These are phyloP conservation scores for Microcaecilia unicolor DNA, from an alignment of 2,797 vertebrate species.

Conservation along the genomic window DNA sequence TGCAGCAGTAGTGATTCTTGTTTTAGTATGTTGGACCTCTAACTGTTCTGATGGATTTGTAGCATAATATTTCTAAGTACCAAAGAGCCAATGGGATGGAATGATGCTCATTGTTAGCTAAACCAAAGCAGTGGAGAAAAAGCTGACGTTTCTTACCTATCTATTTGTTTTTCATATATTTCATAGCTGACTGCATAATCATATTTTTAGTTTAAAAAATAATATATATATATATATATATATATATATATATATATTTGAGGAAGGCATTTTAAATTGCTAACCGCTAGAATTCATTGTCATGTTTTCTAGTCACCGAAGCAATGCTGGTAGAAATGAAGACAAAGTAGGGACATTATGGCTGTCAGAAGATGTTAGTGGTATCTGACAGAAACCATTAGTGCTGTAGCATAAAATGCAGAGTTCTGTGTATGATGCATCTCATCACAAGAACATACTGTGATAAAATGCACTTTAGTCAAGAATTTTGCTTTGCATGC, in stretches of 20 bases:
- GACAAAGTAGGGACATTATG: constrained; percentile 19
- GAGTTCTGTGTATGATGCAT: constrained; percentile 8
- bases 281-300: constrained; percentile 11
- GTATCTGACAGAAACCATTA: constrained; percentile 14
- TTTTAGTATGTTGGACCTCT: too few relatives aligned
- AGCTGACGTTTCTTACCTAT: background rate
- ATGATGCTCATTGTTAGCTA: too few relatives aligned
- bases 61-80: too few relatives aligned
- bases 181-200: constrained; percentile 9
- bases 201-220: background rate
- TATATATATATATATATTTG: too few relatives aligned
- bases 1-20: too few relatives aligned
- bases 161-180: constrained; percentile 7
- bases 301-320: constrained; percentile 15
- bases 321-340: constrained; percentile 24
- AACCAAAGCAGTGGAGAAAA: background rate
- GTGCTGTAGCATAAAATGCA: constrained; percentile 11
- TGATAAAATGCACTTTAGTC: background rate
- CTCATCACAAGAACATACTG: background rate
- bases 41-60: too few relatives aligned
- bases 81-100: too few relatives aligned
- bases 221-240: too few relatives aligned
- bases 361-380: constrained; percentile 24
- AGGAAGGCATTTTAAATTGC: constrained; percentile 11
- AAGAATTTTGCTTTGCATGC: constrained; percentile 8